phyloP scores from a whole-genome alignment of 2,888 invertebrate species.

The Octonoba sinensis region DNA sequence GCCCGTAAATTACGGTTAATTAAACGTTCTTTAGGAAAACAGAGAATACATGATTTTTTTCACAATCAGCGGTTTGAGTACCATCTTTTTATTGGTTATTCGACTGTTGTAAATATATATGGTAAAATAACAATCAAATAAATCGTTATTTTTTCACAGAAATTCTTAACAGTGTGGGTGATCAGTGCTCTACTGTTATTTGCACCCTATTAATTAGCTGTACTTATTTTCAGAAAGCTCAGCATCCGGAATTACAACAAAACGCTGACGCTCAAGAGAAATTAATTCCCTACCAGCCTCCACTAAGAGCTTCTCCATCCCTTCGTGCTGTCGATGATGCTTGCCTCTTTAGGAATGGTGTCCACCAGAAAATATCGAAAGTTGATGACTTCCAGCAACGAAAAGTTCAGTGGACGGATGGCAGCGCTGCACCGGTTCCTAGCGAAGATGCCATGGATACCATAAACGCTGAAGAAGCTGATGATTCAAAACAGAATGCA shows the following conservation, averaged over 20 bases:
- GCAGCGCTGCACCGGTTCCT: slow-evolving; percentile 5
- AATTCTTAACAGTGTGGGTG: too few species aligned
- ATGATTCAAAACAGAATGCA: slow-evolving; percentile 6
- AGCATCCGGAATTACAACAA: slow-evolving; percentile 28
- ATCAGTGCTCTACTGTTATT: too few species aligned
- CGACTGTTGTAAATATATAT: too few species aligned
- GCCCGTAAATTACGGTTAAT: too few species aligned
- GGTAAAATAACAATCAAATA: too few species aligned
- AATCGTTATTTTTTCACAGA: too few species aligned
- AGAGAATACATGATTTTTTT: too few species aligned
- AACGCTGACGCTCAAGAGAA: slow-evolving; percentile 6
- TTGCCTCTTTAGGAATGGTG: slow-evolving; percentile 39
- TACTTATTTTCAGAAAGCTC: slow-evolving; percentile 33
- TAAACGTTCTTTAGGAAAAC: too few species aligned
- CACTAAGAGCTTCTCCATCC: slow-evolving; percentile 15
- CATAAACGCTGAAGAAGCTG: slow-evolving; percentile 5
- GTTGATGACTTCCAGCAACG: slow-evolving; percentile 19
- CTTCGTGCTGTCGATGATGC: slow-evolving; percentile 14
- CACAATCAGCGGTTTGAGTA: too few species aligned
- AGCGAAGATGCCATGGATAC: slow-evolving; percentile 30
- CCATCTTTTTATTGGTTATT: too few species aligned
- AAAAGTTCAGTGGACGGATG: slow-evolving; percentile 52
- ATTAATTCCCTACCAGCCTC: slow-evolving; percentile 31
- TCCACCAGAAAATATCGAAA: slow-evolving; percentile 49
- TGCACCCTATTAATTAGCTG: too few species aligned